phyloP scores from a whole-genome alignment of 1,140 invertebrate genomes.

The Trichonephila clavata region DNA sequence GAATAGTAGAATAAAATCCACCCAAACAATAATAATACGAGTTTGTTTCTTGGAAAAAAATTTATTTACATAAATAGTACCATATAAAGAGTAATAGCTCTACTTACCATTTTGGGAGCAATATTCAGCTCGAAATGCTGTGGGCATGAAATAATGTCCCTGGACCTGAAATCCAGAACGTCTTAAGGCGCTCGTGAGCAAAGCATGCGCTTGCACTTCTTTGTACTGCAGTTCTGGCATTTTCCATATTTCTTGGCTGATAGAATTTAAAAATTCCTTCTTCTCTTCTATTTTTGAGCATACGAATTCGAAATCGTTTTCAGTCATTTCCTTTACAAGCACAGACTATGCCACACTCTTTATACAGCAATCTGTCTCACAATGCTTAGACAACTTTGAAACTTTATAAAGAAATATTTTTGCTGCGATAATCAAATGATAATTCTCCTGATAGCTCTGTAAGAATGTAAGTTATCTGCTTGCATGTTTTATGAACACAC shows the following conservation, averaged over 20 bases:
- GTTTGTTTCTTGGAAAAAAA: too few species aligned
- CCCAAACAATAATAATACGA: too few species aligned
- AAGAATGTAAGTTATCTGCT: not conserved
- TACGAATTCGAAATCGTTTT: slow-evolving; percentile 37
- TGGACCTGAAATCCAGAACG: slow-evolving; percentile 79
- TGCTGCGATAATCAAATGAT: not conserved
- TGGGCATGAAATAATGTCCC: slow-evolving; percentile 79
- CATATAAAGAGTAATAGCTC: too few species aligned
- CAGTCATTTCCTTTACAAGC: slow-evolving; percentile 21
- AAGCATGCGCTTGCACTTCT: slow-evolving; percentile 80
- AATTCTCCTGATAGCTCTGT: not conserved
- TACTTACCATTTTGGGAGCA: slow-evolving; percentile 32
- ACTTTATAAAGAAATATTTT: not conserved
- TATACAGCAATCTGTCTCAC: not conserved
- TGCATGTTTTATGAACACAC: too few species aligned
- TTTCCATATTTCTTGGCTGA: slow-evolving; percentile 79
- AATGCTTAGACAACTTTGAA: not conserved
- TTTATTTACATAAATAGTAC: too few species aligned
- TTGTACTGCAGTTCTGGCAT: slow-evolving; percentile 80
- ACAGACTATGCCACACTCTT: not conserved
- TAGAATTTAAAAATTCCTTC: slow-evolving; percentile 39
- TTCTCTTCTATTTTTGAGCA: slow-evolving; percentile 62
- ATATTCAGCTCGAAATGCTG: slow-evolving; percentile 80
- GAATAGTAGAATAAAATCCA: too few species aligned
- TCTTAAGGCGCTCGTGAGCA: slow-evolving; percentile 79